phyloP scores from a whole-genome alignment of 2,113 vertebrate species.

The Leptocoma aspasia region DNA sequence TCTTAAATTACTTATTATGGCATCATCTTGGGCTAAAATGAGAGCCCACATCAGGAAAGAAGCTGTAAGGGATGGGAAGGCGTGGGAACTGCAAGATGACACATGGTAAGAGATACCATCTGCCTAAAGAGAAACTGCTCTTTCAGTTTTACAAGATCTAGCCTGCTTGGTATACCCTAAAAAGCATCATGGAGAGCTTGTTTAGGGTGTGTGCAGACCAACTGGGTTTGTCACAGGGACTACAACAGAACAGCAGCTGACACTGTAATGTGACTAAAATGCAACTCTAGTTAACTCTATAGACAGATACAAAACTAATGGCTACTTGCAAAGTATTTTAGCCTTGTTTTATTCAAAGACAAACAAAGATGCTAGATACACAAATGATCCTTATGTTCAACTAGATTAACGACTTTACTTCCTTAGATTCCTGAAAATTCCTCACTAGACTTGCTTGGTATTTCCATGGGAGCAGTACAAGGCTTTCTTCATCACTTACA shows the following conservation, averaged over 20 bases:
- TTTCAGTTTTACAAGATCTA: neutral
- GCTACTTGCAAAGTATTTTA: neutral
- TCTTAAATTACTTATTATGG: slow-evolving; percentile 63
- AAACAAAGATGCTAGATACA: neutral
- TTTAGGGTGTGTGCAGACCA: neutral
- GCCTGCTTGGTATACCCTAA: neutral
- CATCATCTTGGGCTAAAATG: slow-evolving; percentile 48
- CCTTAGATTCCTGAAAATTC: neutral
- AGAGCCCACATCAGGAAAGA: slow-evolving; percentile 43
- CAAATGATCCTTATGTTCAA: neutral
- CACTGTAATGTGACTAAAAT: neutral
- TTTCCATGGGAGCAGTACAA: neutral
- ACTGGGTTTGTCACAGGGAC: neutral
- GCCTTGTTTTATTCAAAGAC: neutral
- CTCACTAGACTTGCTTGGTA: neutral
- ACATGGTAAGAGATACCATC: neutral
- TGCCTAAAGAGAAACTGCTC: neutral
- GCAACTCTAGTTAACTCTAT: neutral
- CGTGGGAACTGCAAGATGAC: slow-evolving; percentile 46
- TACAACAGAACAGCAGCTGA: neutral
- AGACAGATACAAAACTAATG: neutral
- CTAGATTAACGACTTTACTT: neutral
- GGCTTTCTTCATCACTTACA: neutral
- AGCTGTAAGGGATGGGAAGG: slow-evolving; percentile 45
- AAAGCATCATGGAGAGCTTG: neutral